A percentile compares a stretch with the other conserved stretches of the same genome.
Conservation (phyloP, 2,113 vertebrate genomes). For the Clupea harengus region DNA sequence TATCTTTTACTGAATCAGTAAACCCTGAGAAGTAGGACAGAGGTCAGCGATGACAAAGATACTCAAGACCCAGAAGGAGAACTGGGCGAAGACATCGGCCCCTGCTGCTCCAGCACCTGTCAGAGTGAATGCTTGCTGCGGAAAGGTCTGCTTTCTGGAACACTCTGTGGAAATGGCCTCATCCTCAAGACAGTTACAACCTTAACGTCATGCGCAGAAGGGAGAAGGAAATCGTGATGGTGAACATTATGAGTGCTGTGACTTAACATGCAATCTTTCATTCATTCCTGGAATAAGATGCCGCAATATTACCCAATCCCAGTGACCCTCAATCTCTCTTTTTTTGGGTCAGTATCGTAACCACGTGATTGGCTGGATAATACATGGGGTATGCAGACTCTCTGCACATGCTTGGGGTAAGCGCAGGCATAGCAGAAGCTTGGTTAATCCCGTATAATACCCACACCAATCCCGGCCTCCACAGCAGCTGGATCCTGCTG, state of each 20-base stretch:
- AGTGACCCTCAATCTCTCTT: neutral
- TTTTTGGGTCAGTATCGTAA: neutral
- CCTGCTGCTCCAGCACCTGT: neutral
- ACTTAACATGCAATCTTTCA: neutral
- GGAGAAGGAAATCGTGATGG: neutral
- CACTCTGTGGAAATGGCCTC: neutral
- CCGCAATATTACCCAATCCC: neutral
- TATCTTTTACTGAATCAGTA: neutral
- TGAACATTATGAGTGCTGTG: neutral
- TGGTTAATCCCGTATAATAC: neutral
- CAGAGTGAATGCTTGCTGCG: neutral
- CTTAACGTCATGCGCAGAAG: neutral
- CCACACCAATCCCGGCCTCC: neutral
- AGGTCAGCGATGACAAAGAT: neutral
- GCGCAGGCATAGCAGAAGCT: neutral
- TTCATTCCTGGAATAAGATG: neutral
- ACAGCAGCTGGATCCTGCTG: slow-evolving; percentile 11
- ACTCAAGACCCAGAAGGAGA: neutral
- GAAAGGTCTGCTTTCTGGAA: slow-evolving; percentile 1
- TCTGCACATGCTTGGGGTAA: neutral
- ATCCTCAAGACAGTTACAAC: neutral
- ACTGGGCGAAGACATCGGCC: neutral
- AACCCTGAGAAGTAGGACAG: neutral
- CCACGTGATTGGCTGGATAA: neutral
- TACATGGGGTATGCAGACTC: neutral